Conservation (phyloP, 35 echinoderm and acorn worm species). For the Holothuria glaberrima region DNA sequence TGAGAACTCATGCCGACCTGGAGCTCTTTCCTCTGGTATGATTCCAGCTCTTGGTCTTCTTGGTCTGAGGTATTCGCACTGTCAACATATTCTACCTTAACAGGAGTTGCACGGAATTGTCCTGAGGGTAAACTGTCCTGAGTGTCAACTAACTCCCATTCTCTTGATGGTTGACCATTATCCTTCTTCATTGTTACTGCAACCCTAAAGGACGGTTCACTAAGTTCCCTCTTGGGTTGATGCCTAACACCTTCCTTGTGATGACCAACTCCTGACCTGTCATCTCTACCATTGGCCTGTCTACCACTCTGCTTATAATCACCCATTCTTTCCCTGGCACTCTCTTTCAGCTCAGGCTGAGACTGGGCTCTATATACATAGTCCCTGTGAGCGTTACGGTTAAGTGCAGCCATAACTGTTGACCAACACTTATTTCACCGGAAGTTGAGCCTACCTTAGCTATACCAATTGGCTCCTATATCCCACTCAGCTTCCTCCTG, state of each 20-base stretch:
- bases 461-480: slow-evolving; percentile 19
- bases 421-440: slow-evolving; percentile 8
- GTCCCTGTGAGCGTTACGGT: slow-evolving; percentile 55
- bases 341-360: background rate
- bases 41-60: slow-evolving; percentile 40
- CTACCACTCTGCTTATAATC: slow-evolving; percentile 26
- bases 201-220: slow-evolving; percentile 38
- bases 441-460: slow-evolving; percentile 1
- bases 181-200: slow-evolving; percentile 62
- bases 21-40: slow-evolving; percentile 61
- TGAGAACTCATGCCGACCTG: slow-evolving; percentile 25
- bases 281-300: slow-evolving; percentile 26
- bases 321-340: slow-evolving; percentile 29
- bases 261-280: background rate
- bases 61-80: slow-evolving; percentile 44
- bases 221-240: background rate
- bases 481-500: slow-evolving; percentile 18
- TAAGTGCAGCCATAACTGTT: slow-evolving; percentile 48
- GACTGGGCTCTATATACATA: slow-evolving; percentile 44
- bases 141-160: slow-evolving; percentile 54
- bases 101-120: slow-evolving; percentile 79
- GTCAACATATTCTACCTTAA: slow-evolving; percentile 76
- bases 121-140: slow-evolving; percentile 62
- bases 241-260: background rate
- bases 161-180: background rate